A percentile compares a stretch with the other conserved stretches of the same genome.
Evolutionary conservation across 2,113 vertebrate genomes (phyloP).

Genomic region (Mastomys natalensis): DNA sequence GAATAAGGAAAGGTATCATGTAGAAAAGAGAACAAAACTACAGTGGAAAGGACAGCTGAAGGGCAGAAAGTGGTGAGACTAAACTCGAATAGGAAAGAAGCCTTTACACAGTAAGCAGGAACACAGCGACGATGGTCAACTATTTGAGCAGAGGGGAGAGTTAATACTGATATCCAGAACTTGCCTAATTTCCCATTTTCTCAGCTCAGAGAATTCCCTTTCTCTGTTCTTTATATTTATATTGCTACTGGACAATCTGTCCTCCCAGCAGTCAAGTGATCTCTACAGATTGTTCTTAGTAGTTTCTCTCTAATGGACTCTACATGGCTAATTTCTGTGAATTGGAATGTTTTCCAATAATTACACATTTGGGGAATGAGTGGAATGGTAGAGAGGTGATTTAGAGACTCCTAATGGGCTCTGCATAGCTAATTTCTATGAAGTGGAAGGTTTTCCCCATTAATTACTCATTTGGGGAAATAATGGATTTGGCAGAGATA

Average conservation of each 20-base stretch:
- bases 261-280: neutral
- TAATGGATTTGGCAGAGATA: neutral
- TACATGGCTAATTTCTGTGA: no score
- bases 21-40: neutral
- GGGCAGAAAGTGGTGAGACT: neutral
- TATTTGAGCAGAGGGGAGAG: neutral
- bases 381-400: no score
- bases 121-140: no score
- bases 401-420: neutral
- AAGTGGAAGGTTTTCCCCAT: neutral
- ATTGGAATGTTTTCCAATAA: no score
- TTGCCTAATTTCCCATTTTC: neutral
- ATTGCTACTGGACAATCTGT: neutral
- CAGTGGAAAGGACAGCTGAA: neutral
- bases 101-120: no score
- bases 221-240: fast-evolving
- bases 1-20: neutral
- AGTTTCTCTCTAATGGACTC: neutral
- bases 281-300: neutral
- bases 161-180: neutral
- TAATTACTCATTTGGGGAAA: neutral
- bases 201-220: neutral
- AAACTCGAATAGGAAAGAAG: neutral
- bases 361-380: no score
- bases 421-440: neutral